phyloP scores from a whole-genome alignment of 2,888 invertebrate species.

The Polylopha cassiicola region DNA sequence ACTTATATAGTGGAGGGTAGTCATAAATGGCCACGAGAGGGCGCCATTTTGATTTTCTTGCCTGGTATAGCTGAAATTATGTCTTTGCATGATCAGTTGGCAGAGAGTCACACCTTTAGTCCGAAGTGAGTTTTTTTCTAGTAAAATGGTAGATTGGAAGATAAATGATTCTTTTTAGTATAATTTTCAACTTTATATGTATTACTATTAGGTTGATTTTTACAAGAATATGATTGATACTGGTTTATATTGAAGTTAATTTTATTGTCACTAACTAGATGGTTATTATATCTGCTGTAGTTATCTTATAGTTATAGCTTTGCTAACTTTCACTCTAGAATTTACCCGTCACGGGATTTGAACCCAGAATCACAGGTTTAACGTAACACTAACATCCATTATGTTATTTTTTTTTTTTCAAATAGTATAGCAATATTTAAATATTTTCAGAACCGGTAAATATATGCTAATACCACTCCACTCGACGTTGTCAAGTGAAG shows the following conservation, averaged over 20 bases:
- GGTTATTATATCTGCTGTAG: too few species aligned
- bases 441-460: conserved; percentile 72
- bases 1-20: conserved; percentile 83
- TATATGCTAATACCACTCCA: conserved; percentile 89
- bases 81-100: conserved; percentile 81
- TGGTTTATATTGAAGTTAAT: too few species aligned
- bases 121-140: conserved; percentile 60
- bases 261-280: too few species aligned
- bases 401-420: not conserved
- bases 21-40: conserved; percentile 81
- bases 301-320: too few species aligned
- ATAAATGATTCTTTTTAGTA: not conserved
- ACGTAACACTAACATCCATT: conserved; percentile 2
- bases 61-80: conserved; percentile 90
- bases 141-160: not conserved
- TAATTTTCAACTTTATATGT: too few species aligned
- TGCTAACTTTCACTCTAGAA: too few species aligned
- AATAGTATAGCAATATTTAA: not conserved
- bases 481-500: conserved; percentile 89
- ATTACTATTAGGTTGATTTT: too few species aligned
- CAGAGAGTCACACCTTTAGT: conserved; percentile 80
- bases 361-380: too few species aligned
- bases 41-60: conserved; percentile 87
- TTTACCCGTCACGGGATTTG: too few species aligned
- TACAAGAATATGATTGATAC: too few species aligned